phyloP scores from a whole-genome alignment of 2,888 invertebrate species.

The Operophtera brumata region DNA sequence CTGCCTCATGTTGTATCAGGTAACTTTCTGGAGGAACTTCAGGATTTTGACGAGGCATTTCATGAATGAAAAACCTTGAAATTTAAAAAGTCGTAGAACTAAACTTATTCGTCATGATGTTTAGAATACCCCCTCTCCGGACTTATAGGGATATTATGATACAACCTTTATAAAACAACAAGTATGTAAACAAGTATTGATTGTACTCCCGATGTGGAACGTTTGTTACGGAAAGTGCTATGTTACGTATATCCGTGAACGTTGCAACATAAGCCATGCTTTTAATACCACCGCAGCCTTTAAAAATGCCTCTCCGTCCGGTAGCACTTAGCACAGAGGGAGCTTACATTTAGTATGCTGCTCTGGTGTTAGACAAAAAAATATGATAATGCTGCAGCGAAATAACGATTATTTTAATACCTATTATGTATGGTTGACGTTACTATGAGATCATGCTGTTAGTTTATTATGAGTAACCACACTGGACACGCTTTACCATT shows the following conservation, averaged over 20 bases:
- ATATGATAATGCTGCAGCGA: slow-evolving; percentile 11
- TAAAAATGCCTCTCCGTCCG: slow-evolving; percentile 23
- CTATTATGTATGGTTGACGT: slow-evolving; percentile 1
- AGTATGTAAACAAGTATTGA: background rate
- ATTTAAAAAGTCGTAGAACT: too few relatives aligned
- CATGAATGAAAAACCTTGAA: too few relatives aligned
- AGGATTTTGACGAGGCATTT: too few relatives aligned
- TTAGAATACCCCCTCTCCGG: too few relatives aligned
- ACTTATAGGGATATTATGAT: too few relatives aligned
- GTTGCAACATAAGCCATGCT: slow-evolving; percentile 19
- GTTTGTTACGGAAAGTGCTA: background rate
- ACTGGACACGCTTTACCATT: background rate
- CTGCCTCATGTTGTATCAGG: too few relatives aligned
- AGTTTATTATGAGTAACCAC: background rate
- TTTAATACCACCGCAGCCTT: slow-evolving; percentile 25
- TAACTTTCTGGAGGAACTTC: too few relatives aligned
- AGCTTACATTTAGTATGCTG: slow-evolving; percentile 29
- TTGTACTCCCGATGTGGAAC: background rate
- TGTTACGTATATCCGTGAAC: background rate
- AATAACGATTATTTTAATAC: slow-evolving; percentile 11
- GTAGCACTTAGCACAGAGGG: slow-evolving; percentile 21
- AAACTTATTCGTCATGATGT: too few relatives aligned
- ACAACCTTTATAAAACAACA: background rate
- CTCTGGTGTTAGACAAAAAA: slow-evolving; percentile 22
- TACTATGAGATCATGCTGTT: slow-evolving; percentile 14